Evolutionary conservation across 2,113 vertebrate genomes (phyloP).

Genomic region (Crotalus helleri): DNA sequence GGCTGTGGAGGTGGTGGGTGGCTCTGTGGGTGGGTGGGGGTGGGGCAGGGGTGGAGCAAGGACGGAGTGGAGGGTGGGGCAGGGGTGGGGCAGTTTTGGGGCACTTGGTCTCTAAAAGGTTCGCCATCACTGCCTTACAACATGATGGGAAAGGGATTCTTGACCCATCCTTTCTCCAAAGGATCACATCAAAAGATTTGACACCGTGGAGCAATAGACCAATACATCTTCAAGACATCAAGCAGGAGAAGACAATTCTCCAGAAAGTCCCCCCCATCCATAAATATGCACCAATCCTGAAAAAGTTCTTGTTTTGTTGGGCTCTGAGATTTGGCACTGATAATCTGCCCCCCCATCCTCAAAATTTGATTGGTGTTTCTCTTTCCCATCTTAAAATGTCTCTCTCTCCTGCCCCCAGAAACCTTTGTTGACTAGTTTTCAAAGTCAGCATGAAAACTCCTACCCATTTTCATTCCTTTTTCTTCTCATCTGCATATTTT

Average conservation of each 20-base stretch:
- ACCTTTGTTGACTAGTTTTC: neutral
- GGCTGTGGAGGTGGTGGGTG: too few species aligned
- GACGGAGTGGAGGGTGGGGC: too few species aligned
- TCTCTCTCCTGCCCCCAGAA: neutral
- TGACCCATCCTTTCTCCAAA: neutral
- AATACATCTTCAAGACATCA: neutral
- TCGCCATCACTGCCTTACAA: neutral
- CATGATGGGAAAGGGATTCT: neutral
- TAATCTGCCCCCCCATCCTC: neutral
- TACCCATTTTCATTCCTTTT: neutral
- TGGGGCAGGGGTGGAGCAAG: too few species aligned
- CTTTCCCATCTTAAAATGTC: neutral
- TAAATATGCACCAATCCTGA: neutral
- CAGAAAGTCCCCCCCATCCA: neutral
- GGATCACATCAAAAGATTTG: neutral
- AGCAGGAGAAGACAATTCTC: neutral
- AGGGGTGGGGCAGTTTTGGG: too few species aligned
- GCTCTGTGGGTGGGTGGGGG: too few species aligned
- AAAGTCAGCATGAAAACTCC: neutral
- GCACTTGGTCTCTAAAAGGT: too few species aligned
- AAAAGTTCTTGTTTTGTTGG: neutral
- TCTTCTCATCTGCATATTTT: neutral
- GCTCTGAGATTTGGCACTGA: neutral
- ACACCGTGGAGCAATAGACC: neutral
- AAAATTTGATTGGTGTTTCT: neutral